phyloP scores from a whole-genome alignment of 2,113 vertebrate species.

The Aphyosemion australe region DNA sequence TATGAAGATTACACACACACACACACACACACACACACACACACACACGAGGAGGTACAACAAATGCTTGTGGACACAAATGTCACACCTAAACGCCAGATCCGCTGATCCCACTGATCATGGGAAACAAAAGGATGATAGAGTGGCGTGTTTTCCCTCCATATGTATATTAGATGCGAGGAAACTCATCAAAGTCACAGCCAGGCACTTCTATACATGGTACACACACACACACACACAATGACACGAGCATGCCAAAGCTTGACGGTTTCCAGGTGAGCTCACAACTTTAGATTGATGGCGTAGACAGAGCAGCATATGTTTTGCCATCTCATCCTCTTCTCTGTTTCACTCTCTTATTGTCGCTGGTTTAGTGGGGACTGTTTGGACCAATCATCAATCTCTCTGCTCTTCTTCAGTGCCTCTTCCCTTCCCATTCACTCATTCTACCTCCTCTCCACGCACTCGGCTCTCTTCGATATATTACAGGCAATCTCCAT shows the following conservation, averaged over 20 bases:
- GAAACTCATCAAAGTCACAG: constrained; percentile 64
- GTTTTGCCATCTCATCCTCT: constrained; percentile 55
- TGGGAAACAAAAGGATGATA: constrained; percentile 52
- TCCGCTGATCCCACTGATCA: constrained; percentile 29
- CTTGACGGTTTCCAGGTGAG: constrained; percentile 68
- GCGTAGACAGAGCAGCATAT: constrained; percentile 65
- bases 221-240: constrained; percentile 20
- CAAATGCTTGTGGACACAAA: background rate
- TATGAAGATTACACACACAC: constrained; percentile 9
- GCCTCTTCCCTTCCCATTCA: constrained; percentile 12
- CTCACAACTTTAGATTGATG: constrained; percentile 73
- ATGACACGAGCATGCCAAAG: constrained; percentile 36
- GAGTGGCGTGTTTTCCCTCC: constrained; percentile 56
- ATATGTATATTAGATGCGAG: constrained; percentile 66
- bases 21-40: constrained; percentile 16
- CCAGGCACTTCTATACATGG: constrained; percentile 23
- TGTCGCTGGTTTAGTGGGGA: constrained; percentile 49
- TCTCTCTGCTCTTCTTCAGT: constrained; percentile 37
- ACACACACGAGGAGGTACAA: background rate
- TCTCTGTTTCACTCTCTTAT: constrained; percentile 46
- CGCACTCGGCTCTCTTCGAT: constrained; percentile 33
- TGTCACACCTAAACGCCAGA: constrained; percentile 33
- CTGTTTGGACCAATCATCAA: constrained; percentile 67
- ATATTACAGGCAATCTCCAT: constrained; percentile 55
- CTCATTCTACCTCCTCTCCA: constrained; percentile 16